Base-by-base conservation (phyloP, 2,113 vertebrate species). In the Marcusenius ussheri region DNA sequence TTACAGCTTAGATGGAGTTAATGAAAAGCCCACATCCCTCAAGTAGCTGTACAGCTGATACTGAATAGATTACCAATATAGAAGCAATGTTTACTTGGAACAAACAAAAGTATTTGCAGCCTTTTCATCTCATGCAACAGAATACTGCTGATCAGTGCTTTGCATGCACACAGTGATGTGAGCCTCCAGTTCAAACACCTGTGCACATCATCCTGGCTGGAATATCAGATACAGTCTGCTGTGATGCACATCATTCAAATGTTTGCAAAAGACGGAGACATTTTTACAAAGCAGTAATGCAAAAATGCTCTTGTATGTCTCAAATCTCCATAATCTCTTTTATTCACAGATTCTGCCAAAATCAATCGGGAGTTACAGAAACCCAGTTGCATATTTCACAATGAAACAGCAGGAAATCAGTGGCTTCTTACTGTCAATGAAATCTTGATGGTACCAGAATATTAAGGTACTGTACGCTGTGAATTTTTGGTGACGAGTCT, bases 1-100 rank as follows among this genome's bases (percentile, higher is more conserved):
- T 94, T 93, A 91, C 93, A 91, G 90, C 93, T 94, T 90, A 92
- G 83, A 47, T 42, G 83, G 15, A 91, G 91, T 80, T 88, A 74
- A 13, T 90, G 90, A 49, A 39, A 93, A 93, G 93, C 92, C 9
- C 85, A 62, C 35, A 91, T 2, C 91, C 92, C 91, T 90, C 70
- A 87, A 90, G 91, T 58, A 45, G 24, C 87, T 46, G 89, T 39
- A 56, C n/a, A 89, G 87, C 84, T 45, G 47, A 39, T 90, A 90
- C 47, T 91, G 90, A 92, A 88, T 90, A 17, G 70, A 56, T 90
- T 91, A 90, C 17, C 70, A 46, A 89, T 91, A 90, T 95, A 83
- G 8, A 93, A 83, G 89, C 87, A 92, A 92, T 91, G 90, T 87
- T 89, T 88, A 80, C 84, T 83, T 84, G 87, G 90, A 91, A 90